Base-by-base conservation (phyloP, 2,797 vertebrate genomes). In the Crax fasciolata region DNA sequence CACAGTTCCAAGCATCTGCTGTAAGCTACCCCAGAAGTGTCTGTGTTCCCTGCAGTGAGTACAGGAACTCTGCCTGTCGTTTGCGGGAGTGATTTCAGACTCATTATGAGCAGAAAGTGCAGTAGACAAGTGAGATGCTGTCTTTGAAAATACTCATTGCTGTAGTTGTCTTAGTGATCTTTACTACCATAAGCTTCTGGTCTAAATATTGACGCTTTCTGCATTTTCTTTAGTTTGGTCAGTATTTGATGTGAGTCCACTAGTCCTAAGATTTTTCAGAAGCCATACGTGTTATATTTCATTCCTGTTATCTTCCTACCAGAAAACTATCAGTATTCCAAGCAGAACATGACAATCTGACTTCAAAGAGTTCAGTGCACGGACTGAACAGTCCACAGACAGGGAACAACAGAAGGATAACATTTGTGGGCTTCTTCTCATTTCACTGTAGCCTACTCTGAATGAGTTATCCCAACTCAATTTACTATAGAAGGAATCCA, bases 11-110 rank as follows among this genome's bases (percentile, higher is more conserved):
- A 73, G 48, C 30, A 41, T 65, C 35, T 65, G 6, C 54, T 7
- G 5, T 87, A 70, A 57, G 32, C 72, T 78, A 20, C 43, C 8
- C 24, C 38, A 78, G 84, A 77, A 77, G 39, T 24, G 51, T 87
- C 49, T 55, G 23, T 52, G 49, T 41, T 91, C 51, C 70, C 58
- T 86, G 41, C 54, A 80, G 82, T 6, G 82, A 55, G 70, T 52
- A 63, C 48, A 84, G 70, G 39, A 91, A 81, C 91, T 51, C 62
- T 3, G 4, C 1, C 0, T 83, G 90, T 58, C 25, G 57, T 72
- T 85, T 87, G 39, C 52, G 35, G 68, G 58, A 66, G 72, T 65
- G 84, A 74, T 59, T 94, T 93, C 76, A 59, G 72, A 80, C 44
- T 86, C 70, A 25, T 25, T 68, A 8, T 59, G 82, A 74, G 32